These are phyloP conservation scores for Meganola albula DNA, from an alignment of 2,888 invertebrate genomes.

Conservation along the genomic window DNA sequence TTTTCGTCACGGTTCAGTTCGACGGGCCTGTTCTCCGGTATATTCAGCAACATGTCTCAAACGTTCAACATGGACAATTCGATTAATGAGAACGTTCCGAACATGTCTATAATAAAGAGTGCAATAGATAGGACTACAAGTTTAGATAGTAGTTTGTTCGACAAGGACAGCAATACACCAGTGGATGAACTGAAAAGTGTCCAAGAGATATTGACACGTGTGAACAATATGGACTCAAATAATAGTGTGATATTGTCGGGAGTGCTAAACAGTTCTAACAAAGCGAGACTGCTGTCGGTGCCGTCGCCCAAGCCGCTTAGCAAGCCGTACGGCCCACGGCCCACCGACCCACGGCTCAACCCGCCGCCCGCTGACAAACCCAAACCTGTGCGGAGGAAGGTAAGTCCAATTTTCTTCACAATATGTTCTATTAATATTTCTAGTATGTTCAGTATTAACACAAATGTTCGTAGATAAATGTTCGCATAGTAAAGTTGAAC, in stretches of 20 bases:
- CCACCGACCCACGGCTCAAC: constrained; percentile 63
- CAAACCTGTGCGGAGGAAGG: constrained; percentile 75
- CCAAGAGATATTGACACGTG: constrained; percentile 69
- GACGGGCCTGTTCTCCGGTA: constrained; percentile 65
- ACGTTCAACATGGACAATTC: constrained; percentile 48
- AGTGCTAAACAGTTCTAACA: constrained; percentile 54
- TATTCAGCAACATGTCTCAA: constrained; percentile 62
- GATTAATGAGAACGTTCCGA: constrained; percentile 62
- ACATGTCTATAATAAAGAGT: constrained; percentile 70
- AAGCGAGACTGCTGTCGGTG: constrained; percentile 32
- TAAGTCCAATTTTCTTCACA: constrained; percentile 30
- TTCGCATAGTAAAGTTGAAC: too few species aligned
- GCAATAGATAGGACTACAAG: constrained; percentile 72
- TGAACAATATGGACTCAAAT: constrained; percentile 74
- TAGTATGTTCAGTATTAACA: too few species aligned
- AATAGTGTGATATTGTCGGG: constrained; percentile 71
- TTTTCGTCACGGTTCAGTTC: constrained; percentile 62
- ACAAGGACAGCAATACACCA: constrained; percentile 55
- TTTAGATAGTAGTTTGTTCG: constrained; percentile 65
- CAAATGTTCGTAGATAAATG: too few species aligned
- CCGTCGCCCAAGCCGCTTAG: constrained; percentile 33
- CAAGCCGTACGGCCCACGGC: constrained; percentile 42
- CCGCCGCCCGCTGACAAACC: constrained; percentile 69
- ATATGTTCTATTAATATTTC: too few species aligned
- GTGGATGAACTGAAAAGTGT: constrained; percentile 69